Conservation (phyloP, 2,113 vertebrate genomes). For the Plectropomus leopardus region DNA sequence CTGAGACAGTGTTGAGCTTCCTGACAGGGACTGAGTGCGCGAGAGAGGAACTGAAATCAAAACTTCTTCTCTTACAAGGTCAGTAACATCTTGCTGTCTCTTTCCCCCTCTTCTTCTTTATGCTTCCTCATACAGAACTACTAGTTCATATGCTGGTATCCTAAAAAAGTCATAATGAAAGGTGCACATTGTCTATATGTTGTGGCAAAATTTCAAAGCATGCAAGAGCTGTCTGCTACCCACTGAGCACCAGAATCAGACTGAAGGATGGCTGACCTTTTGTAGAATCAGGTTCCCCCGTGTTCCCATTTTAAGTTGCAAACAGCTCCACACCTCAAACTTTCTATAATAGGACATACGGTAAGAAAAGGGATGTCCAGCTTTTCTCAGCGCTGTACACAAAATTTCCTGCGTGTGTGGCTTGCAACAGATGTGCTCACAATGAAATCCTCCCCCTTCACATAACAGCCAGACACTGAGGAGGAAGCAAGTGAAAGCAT, state of each 20-base stretch:
- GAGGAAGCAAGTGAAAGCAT: conserved; percentile 70
- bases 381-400: conserved; percentile 15
- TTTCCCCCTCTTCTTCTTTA: conserved; percentile 38
- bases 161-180: conserved; percentile 50
- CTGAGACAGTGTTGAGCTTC: conserved; percentile 77
- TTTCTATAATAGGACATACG: conserved; percentile 2
- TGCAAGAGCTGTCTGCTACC: conserved; percentile 30
- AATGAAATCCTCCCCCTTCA: conserved; percentile 40
- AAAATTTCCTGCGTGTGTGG: conserved; percentile 38
- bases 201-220: conserved; percentile 40
- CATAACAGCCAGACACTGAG: conserved; percentile 28
- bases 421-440: conserved; percentile 57
- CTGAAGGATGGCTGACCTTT: conserved; percentile 60
- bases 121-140: not conserved
- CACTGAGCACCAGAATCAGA: conserved; percentile 36
- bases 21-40: conserved; percentile 75
- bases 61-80: conserved; percentile 82
- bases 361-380: not conserved
- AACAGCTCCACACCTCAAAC: conserved; percentile 26
- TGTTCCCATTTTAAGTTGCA: conserved; percentile 15
- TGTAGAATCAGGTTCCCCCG: conserved; percentile 22
- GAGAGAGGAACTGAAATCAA: conserved; percentile 79
- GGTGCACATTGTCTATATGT: conserved; percentile 42
- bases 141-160: not conserved
- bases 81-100: conserved; percentile 75